Evolutionary conservation across 2,888 invertebrate species (phyloP).

Genomic region (Amorpha juglandis): DNA sequence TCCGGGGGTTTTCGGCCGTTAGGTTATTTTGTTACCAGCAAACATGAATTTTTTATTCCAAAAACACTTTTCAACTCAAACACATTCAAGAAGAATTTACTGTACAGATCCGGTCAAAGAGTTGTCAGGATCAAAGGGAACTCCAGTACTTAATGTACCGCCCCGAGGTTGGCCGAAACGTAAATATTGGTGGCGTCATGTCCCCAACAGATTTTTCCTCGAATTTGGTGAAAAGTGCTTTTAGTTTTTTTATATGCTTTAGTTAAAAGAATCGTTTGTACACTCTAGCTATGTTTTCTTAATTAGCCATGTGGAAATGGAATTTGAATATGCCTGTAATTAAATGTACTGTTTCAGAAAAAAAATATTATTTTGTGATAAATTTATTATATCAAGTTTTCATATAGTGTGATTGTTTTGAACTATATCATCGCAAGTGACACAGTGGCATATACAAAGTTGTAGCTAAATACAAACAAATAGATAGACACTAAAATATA

Average conservation of each 20-base stretch:
- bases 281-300: neutral
- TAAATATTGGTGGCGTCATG: conserved; percentile 54
- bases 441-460: no score
- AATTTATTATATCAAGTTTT: no score
- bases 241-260: conserved; percentile 33
- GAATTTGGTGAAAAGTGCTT: conserved; percentile 38
- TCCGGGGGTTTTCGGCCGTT: neutral
- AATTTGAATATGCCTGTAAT: no score
- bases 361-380: neutral
- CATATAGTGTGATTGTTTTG: no score
- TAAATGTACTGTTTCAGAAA: neutral
- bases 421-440: neutral
- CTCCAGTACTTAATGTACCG: conserved; percentile 46
- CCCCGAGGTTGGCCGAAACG: conserved; percentile 46
- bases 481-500: no score
- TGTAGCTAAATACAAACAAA: no score
- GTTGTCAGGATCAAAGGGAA: conserved; percentile 55
- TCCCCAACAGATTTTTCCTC: conserved; percentile 41
- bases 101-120: conserved; percentile 59
- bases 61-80: conserved; percentile 52
- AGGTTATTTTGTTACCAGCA: neutral
- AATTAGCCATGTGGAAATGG: neutral
- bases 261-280: conserved; percentile 1
- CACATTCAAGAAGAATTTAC: conserved; percentile 57
- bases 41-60: conserved; percentile 34